A percentile compares a stretch with the other conserved stretches of the same genome.
Evolutionary conservation across 2,888 invertebrate genomes (phyloP).

Genomic region (Unio pictorum): DNA sequence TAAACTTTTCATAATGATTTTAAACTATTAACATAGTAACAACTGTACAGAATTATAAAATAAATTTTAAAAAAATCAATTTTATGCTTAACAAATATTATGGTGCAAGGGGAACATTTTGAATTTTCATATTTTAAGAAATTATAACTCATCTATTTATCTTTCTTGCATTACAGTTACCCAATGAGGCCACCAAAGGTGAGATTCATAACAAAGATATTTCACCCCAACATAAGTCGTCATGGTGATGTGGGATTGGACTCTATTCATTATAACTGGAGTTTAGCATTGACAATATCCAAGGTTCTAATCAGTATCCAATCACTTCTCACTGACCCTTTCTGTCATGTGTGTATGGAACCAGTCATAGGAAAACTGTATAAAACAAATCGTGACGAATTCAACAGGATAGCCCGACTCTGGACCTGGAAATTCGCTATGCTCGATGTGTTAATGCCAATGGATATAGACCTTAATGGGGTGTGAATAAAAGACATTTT

Average conservation of each 20-base stretch:
- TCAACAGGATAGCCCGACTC: conserved; percentile 85
- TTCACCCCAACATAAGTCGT: conserved; percentile 94
- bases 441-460: conserved; percentile 65
- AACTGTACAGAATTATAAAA: too few relatives aligned
- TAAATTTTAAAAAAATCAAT: too few relatives aligned
- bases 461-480: conserved; percentile 41
- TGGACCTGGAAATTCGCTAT: conserved; percentile 91
- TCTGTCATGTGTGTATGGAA: conserved; percentile 92
- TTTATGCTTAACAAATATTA: too few relatives aligned
- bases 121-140: background rate
- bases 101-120: too few relatives aligned
- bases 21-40: too few relatives aligned
- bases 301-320: conserved; percentile 75
- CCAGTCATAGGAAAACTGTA: conserved; percentile 87
- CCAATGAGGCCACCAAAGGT: conserved; percentile 94
- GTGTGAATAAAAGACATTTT: too few relatives aligned
- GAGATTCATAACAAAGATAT: conserved; percentile 91
- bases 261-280: conserved; percentile 96
- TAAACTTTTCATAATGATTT: too few relatives aligned
- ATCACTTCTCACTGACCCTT: conserved; percentile 80
- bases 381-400: conserved; percentile 80
- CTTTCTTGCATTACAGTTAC: conserved; percentile 75
- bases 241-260: conserved; percentile 97
- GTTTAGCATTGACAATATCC: conserved; percentile 90
- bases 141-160: conserved; percentile 1